phyloP scores from a whole-genome alignment of 2,797 vertebrate species.

The Pristis pectinata region DNA sequence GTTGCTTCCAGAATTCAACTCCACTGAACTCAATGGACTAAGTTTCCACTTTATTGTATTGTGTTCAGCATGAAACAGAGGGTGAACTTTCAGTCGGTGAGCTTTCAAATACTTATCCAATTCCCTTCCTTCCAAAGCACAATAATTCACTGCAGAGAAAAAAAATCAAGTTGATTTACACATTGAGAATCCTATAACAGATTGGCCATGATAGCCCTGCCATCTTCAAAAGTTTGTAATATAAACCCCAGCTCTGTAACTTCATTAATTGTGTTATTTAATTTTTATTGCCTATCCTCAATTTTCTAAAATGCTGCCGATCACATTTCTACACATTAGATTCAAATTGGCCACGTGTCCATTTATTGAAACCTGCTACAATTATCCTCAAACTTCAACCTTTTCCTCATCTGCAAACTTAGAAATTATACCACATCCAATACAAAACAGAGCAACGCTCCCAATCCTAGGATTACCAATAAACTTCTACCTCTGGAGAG shows the following conservation, averaged over 20 bases:
- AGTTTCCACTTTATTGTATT: too few relatives aligned
- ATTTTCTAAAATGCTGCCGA: too few relatives aligned
- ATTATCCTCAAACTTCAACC: neutral
- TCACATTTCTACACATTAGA: neutral
- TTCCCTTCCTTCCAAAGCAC: too few relatives aligned
- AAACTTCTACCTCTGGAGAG: neutral
- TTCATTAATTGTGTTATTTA: too few relatives aligned
- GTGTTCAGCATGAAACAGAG: too few relatives aligned
- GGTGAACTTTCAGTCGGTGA: too few relatives aligned
- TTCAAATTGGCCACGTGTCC: neutral
- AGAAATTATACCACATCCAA: neutral
- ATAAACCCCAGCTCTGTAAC: neutral
- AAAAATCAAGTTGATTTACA: too few relatives aligned
- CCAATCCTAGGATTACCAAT: neutral
- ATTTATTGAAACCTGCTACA: neutral
- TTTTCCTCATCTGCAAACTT: neutral
- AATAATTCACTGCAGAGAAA: too few relatives aligned
- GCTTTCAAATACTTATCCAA: neutral
- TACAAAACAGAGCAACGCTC: neutral
- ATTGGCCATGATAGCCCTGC: neutral
- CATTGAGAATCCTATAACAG: too few relatives aligned
- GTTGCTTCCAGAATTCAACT: too few relatives aligned
- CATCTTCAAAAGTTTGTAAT: neutral
- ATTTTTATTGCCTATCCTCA: too few relatives aligned
- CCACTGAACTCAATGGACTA: too few relatives aligned